These are phyloP conservation scores for Merops nubicus DNA, from an alignment of 2,113 vertebrate genomes.

Conservation along the genomic window DNA sequence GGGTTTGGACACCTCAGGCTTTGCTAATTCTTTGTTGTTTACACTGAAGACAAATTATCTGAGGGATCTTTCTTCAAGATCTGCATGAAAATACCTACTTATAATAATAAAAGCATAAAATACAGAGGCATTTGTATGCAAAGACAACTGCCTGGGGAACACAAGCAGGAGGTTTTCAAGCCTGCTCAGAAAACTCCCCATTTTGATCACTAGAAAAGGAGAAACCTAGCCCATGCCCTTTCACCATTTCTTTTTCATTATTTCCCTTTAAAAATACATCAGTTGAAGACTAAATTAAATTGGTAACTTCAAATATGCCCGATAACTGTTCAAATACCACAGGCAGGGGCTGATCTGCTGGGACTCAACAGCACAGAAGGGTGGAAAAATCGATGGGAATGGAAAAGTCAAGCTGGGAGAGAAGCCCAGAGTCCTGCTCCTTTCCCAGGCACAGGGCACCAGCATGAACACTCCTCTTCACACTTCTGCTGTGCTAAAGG, in stretches of 20 bases:
- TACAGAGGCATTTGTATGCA: not conserved
- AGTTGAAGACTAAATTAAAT: not conserved
- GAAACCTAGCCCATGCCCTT: not conserved
- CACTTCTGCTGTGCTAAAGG: not conserved
- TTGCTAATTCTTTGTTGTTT: not conserved
- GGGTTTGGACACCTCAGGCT: not conserved
- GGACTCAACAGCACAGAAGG: not conserved
- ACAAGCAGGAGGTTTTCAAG: not conserved
- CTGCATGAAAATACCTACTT: not conserved
- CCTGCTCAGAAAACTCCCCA: not conserved
- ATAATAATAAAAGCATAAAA: not conserved
- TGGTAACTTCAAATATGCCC: not conserved
- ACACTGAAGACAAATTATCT: not conserved
- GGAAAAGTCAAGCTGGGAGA: constrained; percentile 8
- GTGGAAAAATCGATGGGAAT: not conserved
- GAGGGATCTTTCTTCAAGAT: not conserved
- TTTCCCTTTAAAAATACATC: not conserved
- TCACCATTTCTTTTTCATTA: not conserved
- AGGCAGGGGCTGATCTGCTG: not conserved
- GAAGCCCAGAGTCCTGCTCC: not conserved
- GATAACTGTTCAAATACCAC: not conserved
- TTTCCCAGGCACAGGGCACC: not conserved
- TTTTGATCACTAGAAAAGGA: not conserved
- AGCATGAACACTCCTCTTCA: not conserved
- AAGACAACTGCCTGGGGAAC: not conserved